Evolutionary conservation across 1,140 invertebrate genomes (phyloP).

Genomic region (Tachypleus tridentatus): DNA sequence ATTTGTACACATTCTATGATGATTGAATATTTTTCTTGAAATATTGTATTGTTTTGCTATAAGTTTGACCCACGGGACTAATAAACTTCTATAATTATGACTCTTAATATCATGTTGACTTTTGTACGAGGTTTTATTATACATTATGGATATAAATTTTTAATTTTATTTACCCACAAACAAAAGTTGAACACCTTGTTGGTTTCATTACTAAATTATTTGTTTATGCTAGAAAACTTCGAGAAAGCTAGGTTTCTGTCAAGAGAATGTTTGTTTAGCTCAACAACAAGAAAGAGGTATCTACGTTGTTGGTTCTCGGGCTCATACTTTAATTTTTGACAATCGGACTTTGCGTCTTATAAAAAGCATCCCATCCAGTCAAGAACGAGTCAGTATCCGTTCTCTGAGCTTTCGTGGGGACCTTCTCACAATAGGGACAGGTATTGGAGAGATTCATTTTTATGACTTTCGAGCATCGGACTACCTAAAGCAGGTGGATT

Average conservation of each 20-base stretch:
- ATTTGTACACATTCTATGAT: too few relatives aligned
- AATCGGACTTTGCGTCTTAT: conserved; percentile 66
- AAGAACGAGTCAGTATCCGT: conserved; percentile 47
- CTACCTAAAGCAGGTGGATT: conserved; percentile 69
- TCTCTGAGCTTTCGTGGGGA: conserved; percentile 81
- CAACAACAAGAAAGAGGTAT: conserved; percentile 60
- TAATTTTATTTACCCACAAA: too few relatives aligned
- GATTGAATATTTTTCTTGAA: too few relatives aligned
- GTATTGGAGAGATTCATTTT: conserved; percentile 80
- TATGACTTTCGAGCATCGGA: conserved; percentile 82
- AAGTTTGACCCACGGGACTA: too few relatives aligned
- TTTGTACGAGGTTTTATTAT: too few relatives aligned
- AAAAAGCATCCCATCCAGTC: conserved; percentile 42
- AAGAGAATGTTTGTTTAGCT: conserved; percentile 87
- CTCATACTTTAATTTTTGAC: conserved; percentile 79
- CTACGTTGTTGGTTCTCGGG: conserved; percentile 86
- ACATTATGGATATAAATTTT: too few relatives aligned
- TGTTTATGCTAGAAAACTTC: conserved; percentile 54
- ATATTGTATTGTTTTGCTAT: too few relatives aligned
- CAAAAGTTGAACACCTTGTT: too few relatives aligned
- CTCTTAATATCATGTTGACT: too few relatives aligned
- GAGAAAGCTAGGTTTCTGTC: conserved; percentile 68
- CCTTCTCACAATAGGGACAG: conserved; percentile 84
- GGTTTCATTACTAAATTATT: not conserved
- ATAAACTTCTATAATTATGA: too few relatives aligned